A percentile compares a stretch with the other conserved stretches of the same genome.
These are phyloP conservation scores for Dynastes maya DNA, from an alignment of 2,888 invertebrate genomes.

Conservation along the genomic window DNA sequence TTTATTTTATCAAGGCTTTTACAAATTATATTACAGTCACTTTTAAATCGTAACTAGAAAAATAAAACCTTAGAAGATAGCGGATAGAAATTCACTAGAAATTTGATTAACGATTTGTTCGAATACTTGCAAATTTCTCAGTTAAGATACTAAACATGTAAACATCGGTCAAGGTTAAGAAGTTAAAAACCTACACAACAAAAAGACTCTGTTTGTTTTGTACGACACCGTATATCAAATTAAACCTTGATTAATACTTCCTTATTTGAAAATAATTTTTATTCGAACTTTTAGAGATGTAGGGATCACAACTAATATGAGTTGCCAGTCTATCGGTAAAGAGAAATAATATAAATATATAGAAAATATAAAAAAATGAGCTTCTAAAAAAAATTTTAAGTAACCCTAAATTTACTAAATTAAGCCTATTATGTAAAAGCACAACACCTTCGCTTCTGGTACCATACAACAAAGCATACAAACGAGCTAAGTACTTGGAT, in stretches of 20 bases:
- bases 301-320: conserved; percentile 15
- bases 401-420: conserved; percentile 8
- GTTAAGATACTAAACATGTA: too few relatives aligned
- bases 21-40: not conserved
- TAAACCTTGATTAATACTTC: too few relatives aligned
- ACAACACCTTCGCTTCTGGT: not conserved
- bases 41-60: conserved; percentile 9
- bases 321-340: conserved; percentile 1
- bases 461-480: conserved; percentile 15
- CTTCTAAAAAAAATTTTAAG: conserved; percentile 3
- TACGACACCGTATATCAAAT: too few relatives aligned
- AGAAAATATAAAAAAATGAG: conserved; percentile 20
- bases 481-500: conserved; percentile 15
- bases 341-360: not conserved
- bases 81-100: not conserved
- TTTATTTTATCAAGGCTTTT: not conserved
- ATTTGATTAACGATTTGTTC: too few relatives aligned
- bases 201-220: too few relatives aligned
- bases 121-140: too few relatives aligned
- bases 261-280: too few relatives aligned
- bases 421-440: not conserved
- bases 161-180: too few relatives aligned
- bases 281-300: not conserved
- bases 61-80: not conserved
- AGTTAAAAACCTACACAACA: too few relatives aligned